These are phyloP conservation scores for Ceratosolen fusciceps DNA, from an alignment of 1,140 invertebrate genomes.

Conservation along the genomic window DNA sequence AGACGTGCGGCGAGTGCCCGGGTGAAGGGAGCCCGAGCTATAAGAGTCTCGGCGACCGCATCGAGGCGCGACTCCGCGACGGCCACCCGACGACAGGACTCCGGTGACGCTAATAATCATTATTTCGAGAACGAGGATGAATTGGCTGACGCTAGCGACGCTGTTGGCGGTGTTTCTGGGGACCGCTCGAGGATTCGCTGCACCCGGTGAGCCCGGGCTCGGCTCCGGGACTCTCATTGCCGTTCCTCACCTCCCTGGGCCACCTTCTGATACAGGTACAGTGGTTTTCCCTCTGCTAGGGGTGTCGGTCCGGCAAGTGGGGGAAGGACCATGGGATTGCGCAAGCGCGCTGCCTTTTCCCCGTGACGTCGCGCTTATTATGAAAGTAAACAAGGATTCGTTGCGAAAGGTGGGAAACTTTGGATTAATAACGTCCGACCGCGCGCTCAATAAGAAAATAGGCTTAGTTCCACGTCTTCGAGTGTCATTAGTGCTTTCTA, in stretches of 20 bases:
- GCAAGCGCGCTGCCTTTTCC: not conserved
- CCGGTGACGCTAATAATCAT: not conserved
- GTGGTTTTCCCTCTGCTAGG: not conserved
- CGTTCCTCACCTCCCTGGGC: too few relatives aligned
- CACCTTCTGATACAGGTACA: not conserved
- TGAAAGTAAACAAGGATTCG: not conserved
- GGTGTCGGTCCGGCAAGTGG: not conserved
- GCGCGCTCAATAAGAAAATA: too few relatives aligned
- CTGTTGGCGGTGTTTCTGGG: not conserved
- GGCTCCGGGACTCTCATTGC: not conserved
- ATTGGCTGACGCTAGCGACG: not conserved
- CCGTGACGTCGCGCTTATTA: not conserved
- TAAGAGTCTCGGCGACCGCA: slow-evolving; percentile 24
- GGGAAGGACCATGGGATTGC: not conserved
- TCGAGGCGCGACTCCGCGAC: not conserved
- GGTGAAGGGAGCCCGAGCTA: slow-evolving; percentile 27
- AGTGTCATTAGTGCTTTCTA: too few relatives aligned
- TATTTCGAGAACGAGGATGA: not conserved
- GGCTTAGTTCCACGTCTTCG: too few relatives aligned
- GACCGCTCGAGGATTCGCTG: not conserved
- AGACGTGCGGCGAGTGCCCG: not conserved
- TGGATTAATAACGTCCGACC: not conserved
- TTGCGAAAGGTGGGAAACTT: slow-evolving; percentile 1
- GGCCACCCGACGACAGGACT: not conserved
- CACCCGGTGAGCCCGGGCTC: not conserved